Evolutionary conservation across 2,797 vertebrate genomes (phyloP), one percentile per base, ranked within the genome.

Genomic region (Nannoperca australis): DNA sequence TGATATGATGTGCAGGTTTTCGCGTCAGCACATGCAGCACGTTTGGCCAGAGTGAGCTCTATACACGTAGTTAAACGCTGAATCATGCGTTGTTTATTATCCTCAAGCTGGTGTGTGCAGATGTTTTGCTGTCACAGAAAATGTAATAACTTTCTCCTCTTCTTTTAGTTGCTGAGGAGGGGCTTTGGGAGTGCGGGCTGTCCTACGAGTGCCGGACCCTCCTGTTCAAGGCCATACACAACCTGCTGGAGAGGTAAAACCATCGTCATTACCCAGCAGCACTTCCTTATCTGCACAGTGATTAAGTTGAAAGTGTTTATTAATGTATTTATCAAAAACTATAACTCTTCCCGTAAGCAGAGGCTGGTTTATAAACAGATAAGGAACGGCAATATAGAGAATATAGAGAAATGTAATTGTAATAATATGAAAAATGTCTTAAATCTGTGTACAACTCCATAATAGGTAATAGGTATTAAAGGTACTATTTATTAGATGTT

Each of bases 181-280:
- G 98, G 77, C 92, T 97, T 15, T 99, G 97, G 97, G 97, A 99
- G 94, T 98, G 97, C 79, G 98, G 97, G 71, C 96, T 99, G 92
- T 98, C 98, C 76, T 99, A 99, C 61, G 98, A 99, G 94, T 99
- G 98, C 91, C 94, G 97, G 91, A 99, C 97, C 15, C 96, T 99
- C 79, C 97, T 99, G 91, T 99, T 99, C 94, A 99, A 99, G 95
- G 98, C 98, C 59, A 97, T 99, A 90, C 98, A 99, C 94, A 99
- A 99, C 94, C 94, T 99, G 86, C 93, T 99, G 92, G 98, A 99
- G 94, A 98, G 98, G 98, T 99, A 97, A 85, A 95, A 36, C 22
- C 27, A 27, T 7, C 2, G 3, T 17, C 5, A 5, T 40, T 54
- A 50, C 55, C 17, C 50, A 75, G 2, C 42, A 38, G 13, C 24